Evolutionary conservation across 2,113 vertebrate species (phyloP).

Genomic region (Chiloscyllium plagiosum): DNA sequence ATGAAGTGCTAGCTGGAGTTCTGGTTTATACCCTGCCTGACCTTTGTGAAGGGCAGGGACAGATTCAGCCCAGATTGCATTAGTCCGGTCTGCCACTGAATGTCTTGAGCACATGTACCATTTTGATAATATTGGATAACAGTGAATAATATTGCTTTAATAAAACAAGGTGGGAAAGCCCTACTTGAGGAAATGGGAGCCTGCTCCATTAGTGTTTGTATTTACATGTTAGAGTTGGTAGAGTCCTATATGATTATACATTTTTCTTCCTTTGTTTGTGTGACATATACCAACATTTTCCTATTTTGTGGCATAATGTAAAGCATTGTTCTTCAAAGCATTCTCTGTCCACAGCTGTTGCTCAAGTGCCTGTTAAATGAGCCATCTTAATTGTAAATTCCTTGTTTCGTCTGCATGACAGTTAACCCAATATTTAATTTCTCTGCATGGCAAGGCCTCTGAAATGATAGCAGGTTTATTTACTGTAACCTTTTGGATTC

Average conservation of each 20-base stretch:
- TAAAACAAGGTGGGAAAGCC: neutral
- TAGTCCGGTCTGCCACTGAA: neutral
- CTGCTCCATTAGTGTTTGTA: neutral
- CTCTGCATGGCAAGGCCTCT: neutral
- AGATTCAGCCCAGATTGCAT: neutral
- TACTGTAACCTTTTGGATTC: neutral
- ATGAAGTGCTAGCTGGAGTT: neutral
- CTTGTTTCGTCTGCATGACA: neutral
- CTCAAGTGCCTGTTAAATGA: neutral
- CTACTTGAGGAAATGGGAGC: neutral
- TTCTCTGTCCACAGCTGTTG: neutral
- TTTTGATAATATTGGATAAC: neutral
- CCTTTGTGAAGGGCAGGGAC: neutral
- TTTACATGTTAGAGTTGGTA: neutral
- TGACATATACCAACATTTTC: neutral
- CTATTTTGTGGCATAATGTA: neutral
- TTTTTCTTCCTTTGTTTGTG: neutral
- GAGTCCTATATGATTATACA: neutral
- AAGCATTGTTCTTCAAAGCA: neutral
- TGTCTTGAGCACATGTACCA: too few species aligned
- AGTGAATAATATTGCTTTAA: neutral
- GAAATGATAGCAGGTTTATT: neutral
- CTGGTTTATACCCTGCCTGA: neutral
- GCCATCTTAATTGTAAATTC: neutral
- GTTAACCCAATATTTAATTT: neutral